These are phyloP conservation scores for Automeris io DNA, from an alignment of 2,888 invertebrate genomes.

Conservation along the genomic window DNA sequence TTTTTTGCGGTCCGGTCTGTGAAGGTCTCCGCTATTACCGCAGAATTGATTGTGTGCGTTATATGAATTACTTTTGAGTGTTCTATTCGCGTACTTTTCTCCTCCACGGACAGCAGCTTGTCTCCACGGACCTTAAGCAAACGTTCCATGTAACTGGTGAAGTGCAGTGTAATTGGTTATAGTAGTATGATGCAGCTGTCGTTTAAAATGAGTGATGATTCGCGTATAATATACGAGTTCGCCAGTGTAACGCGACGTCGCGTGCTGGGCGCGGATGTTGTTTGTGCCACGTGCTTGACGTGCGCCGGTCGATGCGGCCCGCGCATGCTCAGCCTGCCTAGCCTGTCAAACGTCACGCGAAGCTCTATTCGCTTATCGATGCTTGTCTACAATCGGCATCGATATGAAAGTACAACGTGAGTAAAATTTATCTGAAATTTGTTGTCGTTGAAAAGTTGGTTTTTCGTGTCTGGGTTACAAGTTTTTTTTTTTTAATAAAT, in stretches of 20 bases:
- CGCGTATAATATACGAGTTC: background rate
- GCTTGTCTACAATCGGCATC: background rate
- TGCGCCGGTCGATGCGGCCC: conserved; percentile 64
- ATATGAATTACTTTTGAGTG: too few relatives aligned
- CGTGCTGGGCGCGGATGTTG: conserved; percentile 20
- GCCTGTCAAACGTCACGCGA: conserved; percentile 38
- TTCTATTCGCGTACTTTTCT: too few relatives aligned
- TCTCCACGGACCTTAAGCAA: too few relatives aligned
- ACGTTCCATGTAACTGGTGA: too few relatives aligned
- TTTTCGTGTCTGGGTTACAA: too few relatives aligned
- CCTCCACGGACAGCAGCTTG: too few relatives aligned
- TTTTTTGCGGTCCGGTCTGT: too few relatives aligned
- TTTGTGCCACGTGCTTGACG: conserved; percentile 42
- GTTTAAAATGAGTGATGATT: background rate
- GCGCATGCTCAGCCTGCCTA: conserved; percentile 47
- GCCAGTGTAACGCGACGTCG: background rate
- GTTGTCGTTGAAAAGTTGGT: too few relatives aligned
- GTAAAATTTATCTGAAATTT: background rate
- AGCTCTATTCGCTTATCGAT: too few relatives aligned
- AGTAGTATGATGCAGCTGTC: background rate
- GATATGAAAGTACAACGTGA: background rate
- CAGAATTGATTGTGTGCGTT: too few relatives aligned
- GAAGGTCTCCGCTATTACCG: too few relatives aligned
- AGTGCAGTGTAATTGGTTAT: background rate
- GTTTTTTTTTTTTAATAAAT: too few relatives aligned